Evolutionary conservation across 2,888 invertebrate species (phyloP), one percentile per base, ranked within the genome.

Genomic region (Thecophora atra): DNA sequence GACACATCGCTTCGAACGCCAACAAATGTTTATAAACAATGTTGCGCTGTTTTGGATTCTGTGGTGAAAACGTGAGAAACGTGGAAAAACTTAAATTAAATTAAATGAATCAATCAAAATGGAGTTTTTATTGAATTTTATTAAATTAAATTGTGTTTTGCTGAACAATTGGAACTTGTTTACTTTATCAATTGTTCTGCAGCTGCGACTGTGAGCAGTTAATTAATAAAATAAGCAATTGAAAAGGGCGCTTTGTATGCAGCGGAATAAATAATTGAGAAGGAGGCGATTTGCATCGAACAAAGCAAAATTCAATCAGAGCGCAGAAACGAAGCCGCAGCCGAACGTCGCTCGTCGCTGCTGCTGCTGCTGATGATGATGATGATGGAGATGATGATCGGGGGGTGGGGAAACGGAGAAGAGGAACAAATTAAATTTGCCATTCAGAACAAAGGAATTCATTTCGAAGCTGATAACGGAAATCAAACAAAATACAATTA

Each of bases 281-380:
- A 70, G 63, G 63, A 70, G 17, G 70, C 54, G 52, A 70, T 70
- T 69, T 63, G 70, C 70, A 63, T 52, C 17, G 24, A 75, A 75
- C 75, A 75, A 75, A 70, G 76, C 77, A 82, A n/a, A n/a, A 79
- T 82, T 81, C 82, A 82, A 82, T 82, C 82, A 82, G 79, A 78
- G 71, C 58, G 11, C 37, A 37, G 37, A 37, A 24, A 63, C 37
- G 37, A 47, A 74, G 75, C 75, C 74, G 76, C 76, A 74, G 73
- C 70, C 51, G 21, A 62, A 63, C 62, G n/a, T 15, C 28, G 60
- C 60, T 37, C 24, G 11, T 13, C 11, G 37, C 6, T 52, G 63
- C 19, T 37, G 63, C 26, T 24, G 52, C 21, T 37, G 70, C 21
- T 21, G 63, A 51, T 56, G 62, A 62, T 6, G 47, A 26, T 30